A percentile compares a stretch with the other conserved stretches of the same genome.
phyloP scores from a whole-genome alignment of 2,113 vertebrate species.

The Nerophis ophidion region DNA sequence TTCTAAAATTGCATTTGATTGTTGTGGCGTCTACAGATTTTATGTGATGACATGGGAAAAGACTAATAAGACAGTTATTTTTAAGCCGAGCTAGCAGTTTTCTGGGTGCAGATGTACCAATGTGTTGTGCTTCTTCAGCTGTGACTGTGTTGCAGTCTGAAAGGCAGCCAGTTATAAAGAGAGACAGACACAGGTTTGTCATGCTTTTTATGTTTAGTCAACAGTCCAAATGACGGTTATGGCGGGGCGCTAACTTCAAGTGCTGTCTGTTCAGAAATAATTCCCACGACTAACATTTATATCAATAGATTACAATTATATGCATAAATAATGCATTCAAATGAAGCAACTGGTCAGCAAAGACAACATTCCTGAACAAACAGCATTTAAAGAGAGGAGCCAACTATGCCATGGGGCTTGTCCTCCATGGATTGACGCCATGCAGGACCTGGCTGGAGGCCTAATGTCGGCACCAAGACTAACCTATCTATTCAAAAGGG shows the following conservation, averaged over 20 bases:
- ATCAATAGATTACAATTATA: background rate
- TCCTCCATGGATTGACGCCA: constrained; percentile 22
- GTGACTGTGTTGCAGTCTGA: constrained; percentile 35
- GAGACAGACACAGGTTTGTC: constrained; percentile 24
- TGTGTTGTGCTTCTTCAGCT: constrained; percentile 37
- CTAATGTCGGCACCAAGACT: constrained; percentile 30
- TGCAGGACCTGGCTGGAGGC: constrained; percentile 44
- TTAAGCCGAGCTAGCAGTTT: constrained; percentile 8
- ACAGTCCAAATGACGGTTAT: constrained; percentile 21
- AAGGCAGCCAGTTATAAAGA: constrained; percentile 27
- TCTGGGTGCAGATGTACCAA: background rate
- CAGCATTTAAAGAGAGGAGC: constrained; percentile 24
- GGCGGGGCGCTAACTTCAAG: constrained; percentile 34
- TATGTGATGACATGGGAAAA: no score
- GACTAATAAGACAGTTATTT: background rate
- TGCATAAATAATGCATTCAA: background rate
- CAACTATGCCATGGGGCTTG: constrained; percentile 1
- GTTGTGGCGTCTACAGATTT: no score
- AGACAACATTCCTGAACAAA: constrained; percentile 28
- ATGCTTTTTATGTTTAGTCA: constrained; percentile 33
- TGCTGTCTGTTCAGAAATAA: constrained; percentile 33
- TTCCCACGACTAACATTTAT: background rate
- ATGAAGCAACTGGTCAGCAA: background rate
- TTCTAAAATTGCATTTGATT: no score
- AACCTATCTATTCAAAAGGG: constrained; percentile 27